Percentiles rank a stretch among this genome's conserved stretches.
Conservation (phyloP, 1,140 invertebrate genomes). For the Planococcus citri region DNA sequence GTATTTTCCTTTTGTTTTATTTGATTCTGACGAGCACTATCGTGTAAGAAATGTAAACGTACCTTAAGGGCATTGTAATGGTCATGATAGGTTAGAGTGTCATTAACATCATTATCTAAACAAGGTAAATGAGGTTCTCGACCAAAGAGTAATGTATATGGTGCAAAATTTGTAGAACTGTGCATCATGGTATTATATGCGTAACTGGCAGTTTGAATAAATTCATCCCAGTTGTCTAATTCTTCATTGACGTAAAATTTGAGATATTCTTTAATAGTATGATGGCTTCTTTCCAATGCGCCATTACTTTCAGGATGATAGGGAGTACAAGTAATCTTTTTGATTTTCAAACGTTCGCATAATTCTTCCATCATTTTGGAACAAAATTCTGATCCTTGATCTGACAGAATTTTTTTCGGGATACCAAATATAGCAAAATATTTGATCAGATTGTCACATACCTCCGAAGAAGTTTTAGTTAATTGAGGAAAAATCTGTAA, state of each 20-base stretch:
- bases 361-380: constrained; percentile 24
- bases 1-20: neutral
- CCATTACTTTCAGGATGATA: constrained; percentile 35
- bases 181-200: constrained; percentile 21
- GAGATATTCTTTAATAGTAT: constrained; percentile 17
- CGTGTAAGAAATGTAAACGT: no score
- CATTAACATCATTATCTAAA: neutral
- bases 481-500: neutral
- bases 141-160: constrained; percentile 22
- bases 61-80: neutral
- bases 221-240: constrained; percentile 29
- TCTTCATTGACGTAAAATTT: constrained; percentile 23
- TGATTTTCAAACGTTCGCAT: constrained; percentile 27
- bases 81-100: neutral
- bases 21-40: no score
- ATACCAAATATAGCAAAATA: constrained; percentile 26
- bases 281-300: constrained; percentile 23
- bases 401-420: constrained; percentile 25
- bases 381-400: constrained; percentile 23
- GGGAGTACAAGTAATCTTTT: constrained; percentile 29
- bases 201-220: constrained; percentile 23
- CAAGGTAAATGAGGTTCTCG: neutral
- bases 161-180: constrained; percentile 21
- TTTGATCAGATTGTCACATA: constrained; percentile 17
- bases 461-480: neutral